phyloP scores from a whole-genome alignment of 2,113 vertebrate genomes.

The Boulengeromyrus knoepffleri region DNA sequence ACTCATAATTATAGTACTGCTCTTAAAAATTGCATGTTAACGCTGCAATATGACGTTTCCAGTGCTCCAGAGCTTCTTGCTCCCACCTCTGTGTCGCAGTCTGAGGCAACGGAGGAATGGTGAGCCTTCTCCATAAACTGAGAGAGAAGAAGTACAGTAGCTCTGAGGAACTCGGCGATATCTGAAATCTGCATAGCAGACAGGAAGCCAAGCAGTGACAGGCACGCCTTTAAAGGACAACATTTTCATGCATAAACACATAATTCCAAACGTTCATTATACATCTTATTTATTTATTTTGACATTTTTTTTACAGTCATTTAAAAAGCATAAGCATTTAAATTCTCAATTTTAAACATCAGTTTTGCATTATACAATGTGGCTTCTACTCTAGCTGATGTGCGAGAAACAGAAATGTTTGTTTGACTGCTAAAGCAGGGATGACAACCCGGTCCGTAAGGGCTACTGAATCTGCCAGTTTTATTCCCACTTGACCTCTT shows the following conservation, averaged over 20 bases:
- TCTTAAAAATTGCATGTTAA: slow-evolving; percentile 21
- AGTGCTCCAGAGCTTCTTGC: background rate
- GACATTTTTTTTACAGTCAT: background rate
- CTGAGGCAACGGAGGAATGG: background rate
- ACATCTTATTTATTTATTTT: background rate
- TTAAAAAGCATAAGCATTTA: background rate
- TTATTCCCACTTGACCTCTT: background rate
- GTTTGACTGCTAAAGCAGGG: background rate
- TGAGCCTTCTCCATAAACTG: background rate
- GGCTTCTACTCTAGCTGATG: background rate
- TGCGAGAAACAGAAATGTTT: background rate
- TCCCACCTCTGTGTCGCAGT: background rate
- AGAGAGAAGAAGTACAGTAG: background rate
- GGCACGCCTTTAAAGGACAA: background rate
- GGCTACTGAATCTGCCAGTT: background rate
- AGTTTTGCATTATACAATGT: background rate
- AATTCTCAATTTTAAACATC: background rate
- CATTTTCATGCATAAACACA: background rate
- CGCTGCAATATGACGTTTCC: slow-evolving; percentile 2
- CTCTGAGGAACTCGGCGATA: background rate
- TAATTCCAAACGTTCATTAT: background rate
- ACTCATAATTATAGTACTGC: slow-evolving; percentile 17
- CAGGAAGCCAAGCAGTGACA: background rate
- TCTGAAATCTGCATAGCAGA: background rate
- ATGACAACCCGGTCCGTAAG: background rate